These are phyloP conservation scores for Crossaster papposus DNA, from an alignment of 53 echinoderm and acorn worm species.

Conservation along the genomic window DNA sequence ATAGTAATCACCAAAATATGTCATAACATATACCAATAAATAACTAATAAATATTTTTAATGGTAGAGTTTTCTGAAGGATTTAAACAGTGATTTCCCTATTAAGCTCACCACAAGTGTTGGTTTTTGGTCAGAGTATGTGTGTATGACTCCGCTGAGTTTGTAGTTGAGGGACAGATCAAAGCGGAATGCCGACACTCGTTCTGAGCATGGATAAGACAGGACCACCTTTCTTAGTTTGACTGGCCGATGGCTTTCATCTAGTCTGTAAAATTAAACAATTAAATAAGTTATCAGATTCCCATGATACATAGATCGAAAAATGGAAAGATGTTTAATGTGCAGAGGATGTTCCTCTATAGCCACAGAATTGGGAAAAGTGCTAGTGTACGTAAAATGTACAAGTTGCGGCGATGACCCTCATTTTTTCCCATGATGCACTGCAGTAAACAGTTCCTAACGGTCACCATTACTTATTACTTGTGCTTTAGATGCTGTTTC, in stretches of 20 bases:
- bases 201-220: slow-evolving; percentile 78
- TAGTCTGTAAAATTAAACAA: slow-evolving; percentile 66
- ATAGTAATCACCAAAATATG: too few species aligned
- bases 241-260: slow-evolving; percentile 88
- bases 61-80: background rate
- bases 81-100: background rate
- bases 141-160: slow-evolving; percentile 79
- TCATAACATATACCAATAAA: too few species aligned
- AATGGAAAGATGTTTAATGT: too few species aligned
- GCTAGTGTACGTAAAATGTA: too few species aligned
- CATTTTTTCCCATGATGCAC: too few species aligned
- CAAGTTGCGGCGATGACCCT: too few species aligned
- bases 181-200: slow-evolving; percentile 79
- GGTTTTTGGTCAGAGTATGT: slow-evolving; percentile 88
- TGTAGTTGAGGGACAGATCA: slow-evolving; percentile 90
- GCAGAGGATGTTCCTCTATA: too few species aligned
- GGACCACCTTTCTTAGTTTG: slow-evolving; percentile 78
- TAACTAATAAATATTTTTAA: background rate
- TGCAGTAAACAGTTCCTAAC: too few species aligned
- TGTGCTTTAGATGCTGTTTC: too few species aligned
- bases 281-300: background rate
- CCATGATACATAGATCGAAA: too few species aligned
- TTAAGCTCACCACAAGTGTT: slow-evolving; percentile 80
- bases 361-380: too few species aligned
- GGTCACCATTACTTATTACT: too few species aligned